A percentile compares a stretch with the other conserved stretches of the same genome.
Conservation (phyloP, 1,140 invertebrate species). For the Drosophila tristis region DNA sequence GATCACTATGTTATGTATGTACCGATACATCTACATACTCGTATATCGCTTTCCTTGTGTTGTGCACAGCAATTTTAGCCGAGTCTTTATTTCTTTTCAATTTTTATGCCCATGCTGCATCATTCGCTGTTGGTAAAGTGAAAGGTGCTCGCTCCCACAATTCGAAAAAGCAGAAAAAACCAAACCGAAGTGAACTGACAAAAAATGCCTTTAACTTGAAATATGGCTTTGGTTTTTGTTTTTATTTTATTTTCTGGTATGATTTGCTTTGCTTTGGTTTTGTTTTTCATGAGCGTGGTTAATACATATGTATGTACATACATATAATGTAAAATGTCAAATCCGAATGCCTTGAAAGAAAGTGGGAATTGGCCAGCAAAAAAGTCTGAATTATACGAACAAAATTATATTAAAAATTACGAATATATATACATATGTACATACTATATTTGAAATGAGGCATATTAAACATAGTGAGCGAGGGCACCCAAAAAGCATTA, state of each 20-base stretch:
- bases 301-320: constrained; percentile 8
- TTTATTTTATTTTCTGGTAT: neutral
- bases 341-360: constrained; percentile 69
- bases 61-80: constrained; percentile 79
- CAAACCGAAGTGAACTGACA: constrained; percentile 15
- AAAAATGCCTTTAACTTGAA: constrained; percentile 76
- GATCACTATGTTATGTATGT: constrained; percentile 43
- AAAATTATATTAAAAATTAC: constrained; percentile 7
- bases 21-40: neutral
- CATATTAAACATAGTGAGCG: too few species aligned
- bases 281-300: constrained; percentile 57
- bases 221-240: constrained; percentile 69
- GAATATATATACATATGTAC: neutral
- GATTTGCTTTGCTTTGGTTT: constrained; percentile 53
- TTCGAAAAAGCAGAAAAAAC: constrained; percentile 24
- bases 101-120: constrained; percentile 63
- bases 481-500: neutral
- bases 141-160: constrained; percentile 83
- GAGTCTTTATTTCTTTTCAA: constrained; percentile 77
- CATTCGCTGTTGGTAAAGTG: constrained; percentile 68
- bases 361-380: constrained; percentile 43
- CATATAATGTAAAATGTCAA: constrained; percentile 46
- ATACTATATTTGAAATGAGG: too few species aligned
- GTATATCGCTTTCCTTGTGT: constrained; percentile 71
- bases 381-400: too few species aligned